Base-by-base conservation (phyloP, 2,797 vertebrate genomes). In the Fistularia tabacaria region DNA sequence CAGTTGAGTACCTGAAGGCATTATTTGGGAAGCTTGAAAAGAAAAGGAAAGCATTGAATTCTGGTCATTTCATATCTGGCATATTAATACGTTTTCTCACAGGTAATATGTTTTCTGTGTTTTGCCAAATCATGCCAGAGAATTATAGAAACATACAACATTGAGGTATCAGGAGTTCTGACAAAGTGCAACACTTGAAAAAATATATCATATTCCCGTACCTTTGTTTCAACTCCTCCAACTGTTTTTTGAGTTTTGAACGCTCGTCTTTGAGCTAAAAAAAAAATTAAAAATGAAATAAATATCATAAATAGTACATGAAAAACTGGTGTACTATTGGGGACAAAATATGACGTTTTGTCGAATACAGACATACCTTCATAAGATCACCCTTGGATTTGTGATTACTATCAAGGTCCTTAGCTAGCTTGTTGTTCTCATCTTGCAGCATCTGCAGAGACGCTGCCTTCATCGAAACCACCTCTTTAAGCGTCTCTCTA, bases 171-270 rank as follows among this genome's bases (percentile, higher is more conserved):
- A 2, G 5, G 10, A 39, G 1, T 43, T 46, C 8, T 49, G 25
- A 59, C 1, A 38, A 39, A 48, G 7, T 7, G 40, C 25, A 5
- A 25, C 25, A 25, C 5, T 25, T 25, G 25, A 25, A 25, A 25
- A 25, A 25, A 25, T 25, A 25, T 25, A 25, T 25, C 25, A 25
- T 25, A 25, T 25, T 46, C 2, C 45, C 91, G 87, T 87, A 98
- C 97, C 96, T 97, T 83, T 92, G 92, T 88, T 96, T 95, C 85
- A 95, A 91, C 78, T 96, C 93, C 84, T 93, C 85, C 56, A 98
- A 83, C 84, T 96, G 93, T 77, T 92, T 94, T 79, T 92, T 94
- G 64, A 99, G 92, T 69, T 91, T 91, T 15, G 91, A 91, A 74
- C 90, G 86, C 71, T 97, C 93, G 54, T 95, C 92, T 85, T 94